These are phyloP conservation scores for Portevinia maculata DNA, from an alignment of 2,888 invertebrate genomes.

Conservation along the genomic window DNA sequence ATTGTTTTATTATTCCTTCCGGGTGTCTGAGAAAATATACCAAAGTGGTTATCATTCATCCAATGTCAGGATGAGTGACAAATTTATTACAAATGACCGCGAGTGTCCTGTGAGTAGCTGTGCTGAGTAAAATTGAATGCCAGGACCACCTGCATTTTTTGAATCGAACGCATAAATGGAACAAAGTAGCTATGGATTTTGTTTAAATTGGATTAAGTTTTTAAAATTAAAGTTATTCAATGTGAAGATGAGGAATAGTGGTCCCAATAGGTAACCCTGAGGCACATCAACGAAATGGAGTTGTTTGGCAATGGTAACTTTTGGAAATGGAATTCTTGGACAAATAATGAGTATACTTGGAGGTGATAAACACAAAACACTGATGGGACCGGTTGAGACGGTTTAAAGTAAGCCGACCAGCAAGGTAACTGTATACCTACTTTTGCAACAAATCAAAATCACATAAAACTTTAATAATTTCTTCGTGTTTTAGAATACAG, in stretches of 20 bases:
- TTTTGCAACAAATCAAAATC: too few relatives aligned
- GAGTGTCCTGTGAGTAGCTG: background rate
- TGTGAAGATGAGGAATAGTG: constrained; percentile 8
- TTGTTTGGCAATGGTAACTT: too few relatives aligned
- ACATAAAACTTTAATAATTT: too few relatives aligned
- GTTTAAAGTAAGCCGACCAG: too few relatives aligned
- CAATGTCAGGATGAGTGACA: constrained; percentile 59
- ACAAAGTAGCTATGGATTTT: too few relatives aligned
- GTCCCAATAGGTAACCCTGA: constrained; percentile 6
- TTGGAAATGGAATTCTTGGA: too few relatives aligned
- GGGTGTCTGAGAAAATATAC: constrained; percentile 11
- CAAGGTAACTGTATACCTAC: too few relatives aligned
- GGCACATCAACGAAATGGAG: too few relatives aligned
- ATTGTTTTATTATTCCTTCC: constrained; percentile 72
- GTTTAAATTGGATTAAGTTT: background rate
- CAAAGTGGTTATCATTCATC: constrained; percentile 63
- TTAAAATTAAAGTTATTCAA: background rate
- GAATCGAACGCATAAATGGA: background rate
- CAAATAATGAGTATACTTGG: too few relatives aligned
- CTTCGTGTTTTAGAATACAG: too few relatives aligned
- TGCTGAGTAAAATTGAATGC: constrained; percentile 42
- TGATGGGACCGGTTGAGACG: too few relatives aligned
- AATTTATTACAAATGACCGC: constrained; percentile 56
- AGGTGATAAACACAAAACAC: too few relatives aligned
- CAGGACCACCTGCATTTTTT: constrained; percentile 59